Evolutionary conservation across 53 echinoderm and acorn worm species (phyloP).

Genomic region (Paracentrotus lividus): DNA sequence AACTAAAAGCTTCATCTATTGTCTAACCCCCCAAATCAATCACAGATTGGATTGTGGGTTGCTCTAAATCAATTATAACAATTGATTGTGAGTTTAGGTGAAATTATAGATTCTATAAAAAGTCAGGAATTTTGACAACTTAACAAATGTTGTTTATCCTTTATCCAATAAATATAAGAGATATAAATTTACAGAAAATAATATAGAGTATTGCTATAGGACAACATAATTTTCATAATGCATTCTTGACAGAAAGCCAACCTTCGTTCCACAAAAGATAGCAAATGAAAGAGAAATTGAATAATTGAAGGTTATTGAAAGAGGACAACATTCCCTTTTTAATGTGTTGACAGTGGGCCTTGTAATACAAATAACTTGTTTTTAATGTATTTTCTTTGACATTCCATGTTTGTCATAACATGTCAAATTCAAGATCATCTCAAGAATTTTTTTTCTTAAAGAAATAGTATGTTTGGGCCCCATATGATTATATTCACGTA

Average conservation of each 20-base stretch:
- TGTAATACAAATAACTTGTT: not conserved
- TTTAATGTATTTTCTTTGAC: not conserved
- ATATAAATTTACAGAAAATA: no score
- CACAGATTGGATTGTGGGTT: not conserved
- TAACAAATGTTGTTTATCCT: no score
- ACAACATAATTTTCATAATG: no score
- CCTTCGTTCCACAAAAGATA: not conserved
- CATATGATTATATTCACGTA: not conserved
- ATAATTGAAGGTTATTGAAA: not conserved
- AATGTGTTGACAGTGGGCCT: not conserved
- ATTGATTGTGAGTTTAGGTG: not conserved
- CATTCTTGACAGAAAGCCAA: no score
- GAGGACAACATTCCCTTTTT: not conserved
- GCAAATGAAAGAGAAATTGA: not conserved
- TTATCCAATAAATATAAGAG: no score
- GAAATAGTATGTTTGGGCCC: not conserved
- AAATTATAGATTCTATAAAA: not conserved
- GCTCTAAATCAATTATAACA: not conserved
- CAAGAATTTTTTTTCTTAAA: not conserved
- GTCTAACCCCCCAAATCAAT: not conserved
- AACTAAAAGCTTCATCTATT: not conserved
- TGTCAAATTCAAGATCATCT: not conserved
- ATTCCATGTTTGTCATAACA: not conserved
- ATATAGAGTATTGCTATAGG: no score
- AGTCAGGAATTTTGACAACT: not conserved